Evolutionary conservation across 1,140 invertebrate genomes (phyloP), one percentile per base, ranked within the genome.

Genomic region (fruit fly (Drosophila melanogaster)): DNA sequence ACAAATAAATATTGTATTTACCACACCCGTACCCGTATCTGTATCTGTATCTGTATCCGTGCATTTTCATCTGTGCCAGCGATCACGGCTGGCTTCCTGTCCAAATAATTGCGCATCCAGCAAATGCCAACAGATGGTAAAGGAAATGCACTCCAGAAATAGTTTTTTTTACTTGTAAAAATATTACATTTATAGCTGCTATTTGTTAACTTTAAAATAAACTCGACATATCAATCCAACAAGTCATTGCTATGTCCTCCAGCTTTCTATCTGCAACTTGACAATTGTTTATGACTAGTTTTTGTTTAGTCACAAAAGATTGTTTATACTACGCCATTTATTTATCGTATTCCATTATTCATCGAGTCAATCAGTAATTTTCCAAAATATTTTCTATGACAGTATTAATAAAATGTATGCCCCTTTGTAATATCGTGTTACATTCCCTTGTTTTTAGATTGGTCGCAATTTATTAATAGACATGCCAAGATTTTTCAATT

Each of bases 51-150:
- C n/a, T 11, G 40, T 54, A 26, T 22, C 51, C 49, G 17, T 35
- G 22, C 33, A 51, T 46, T 53, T 43, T 59, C 43, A 72, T 61
- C 66, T 75, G 24, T 17, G 40, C 19, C 47, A 35, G 64, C 54
- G 30, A 53, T 61, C 60, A 15, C 58, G 80, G 43, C 62, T 74
- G 77, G 79, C 81, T 85, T 80, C 81, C 78, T 81, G 81, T 81
- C 72, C 51, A 86, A 85, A 85, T 85, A 80, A 85, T 85, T 77
- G 73, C 77, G 55, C 62, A 77, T 73, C 75, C 60, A 47, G 61
- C 49, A 43, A 79, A 69, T 19, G 60, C 56, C 74, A 60, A 65
- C 75, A 84, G 47, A 84, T 79, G 73, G 50, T 60, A 37, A 69
- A 46, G 81, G 40, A 65, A 74, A 65, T 46, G 47, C 55, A 51